Evolutionary conservation across 2,113 vertebrate species (phyloP).

Genomic region (Hystrix cristata): DNA sequence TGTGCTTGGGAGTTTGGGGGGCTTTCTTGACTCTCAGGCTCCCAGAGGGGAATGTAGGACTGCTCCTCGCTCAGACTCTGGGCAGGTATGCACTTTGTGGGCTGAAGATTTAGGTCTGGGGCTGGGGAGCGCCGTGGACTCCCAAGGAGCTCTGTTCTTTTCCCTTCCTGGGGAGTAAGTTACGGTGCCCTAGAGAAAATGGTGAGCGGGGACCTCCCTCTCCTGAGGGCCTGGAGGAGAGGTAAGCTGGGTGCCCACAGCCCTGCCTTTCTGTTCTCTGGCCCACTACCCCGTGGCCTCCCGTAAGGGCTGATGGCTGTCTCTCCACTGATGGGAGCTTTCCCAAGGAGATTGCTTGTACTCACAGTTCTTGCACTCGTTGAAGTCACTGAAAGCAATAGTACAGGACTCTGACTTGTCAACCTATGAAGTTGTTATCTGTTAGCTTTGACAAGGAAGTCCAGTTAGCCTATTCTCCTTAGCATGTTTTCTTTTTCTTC

Average conservation of each 20-base stretch:
- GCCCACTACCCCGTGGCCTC: not conserved
- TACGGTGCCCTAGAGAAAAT: not conserved
- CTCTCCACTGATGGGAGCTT: not conserved
- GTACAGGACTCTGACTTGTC: conserved; percentile 36
- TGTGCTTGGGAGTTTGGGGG: not conserved
- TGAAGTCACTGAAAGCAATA: conserved; percentile 25
- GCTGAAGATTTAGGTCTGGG: not conserved
- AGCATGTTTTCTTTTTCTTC: not conserved
- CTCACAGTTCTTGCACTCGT: conserved; percentile 73
- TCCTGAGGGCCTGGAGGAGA: not conserved
- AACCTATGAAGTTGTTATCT: conserved; percentile 29
- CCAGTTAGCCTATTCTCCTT: not conserved
- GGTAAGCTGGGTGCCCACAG: not conserved
- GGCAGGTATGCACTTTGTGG: rapidly evolving
- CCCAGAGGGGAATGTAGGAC: not conserved
- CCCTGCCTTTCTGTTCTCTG: not conserved
- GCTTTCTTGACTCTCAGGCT: not conserved
- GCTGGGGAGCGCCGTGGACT: not conserved
- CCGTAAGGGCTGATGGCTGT: not conserved
- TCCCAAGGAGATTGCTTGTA: not conserved
- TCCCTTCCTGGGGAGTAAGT: not conserved
- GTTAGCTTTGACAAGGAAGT: conserved; percentile 11
- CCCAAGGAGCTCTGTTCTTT: not conserved
- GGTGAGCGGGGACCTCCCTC: not conserved
- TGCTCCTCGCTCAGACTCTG: not conserved